Base-by-base conservation (phyloP, 2,888 invertebrate genomes). In the Thecocarcelia acutangulata region DNA sequence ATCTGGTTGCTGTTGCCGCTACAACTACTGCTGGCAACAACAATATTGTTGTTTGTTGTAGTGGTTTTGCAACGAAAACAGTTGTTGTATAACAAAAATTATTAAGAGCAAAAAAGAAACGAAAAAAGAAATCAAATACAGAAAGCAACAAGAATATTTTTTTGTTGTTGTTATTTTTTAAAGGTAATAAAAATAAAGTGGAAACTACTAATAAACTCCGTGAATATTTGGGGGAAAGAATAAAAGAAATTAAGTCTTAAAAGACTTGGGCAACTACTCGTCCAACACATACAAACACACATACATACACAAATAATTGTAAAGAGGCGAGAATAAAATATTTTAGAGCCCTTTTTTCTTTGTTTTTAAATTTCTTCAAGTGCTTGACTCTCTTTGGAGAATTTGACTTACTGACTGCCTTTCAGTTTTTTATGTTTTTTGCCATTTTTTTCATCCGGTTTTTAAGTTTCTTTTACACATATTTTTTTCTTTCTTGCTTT, bases 361-460 rank as follows among this genome's bases (percentile, higher is more conserved):
- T 74, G 46, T 74, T 74, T 12, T 28, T 56, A 46, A 15, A 63
- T 70, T 56, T 68, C 61, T 64, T 78, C 6, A 78, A 79, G 59
- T 68, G 52, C 46, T 52, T 40, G 46, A n/a, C 44, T 56, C 61
- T 69, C 52, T 75, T 54, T 15, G 33, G n/a, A 80, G 56, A 50
- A 52, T 61, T 80, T 80, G 80, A 80, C 80, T 80, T 80, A 80
- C 80, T 80, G 80, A 80, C 80, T 80, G 68, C 63, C 40, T 78
- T 78, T 76, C 61, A 44, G 21, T 69, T 63, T 52, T 58, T 11
- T 21, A 17, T 44, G 3, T 9, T 42, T 44, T 68, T 28, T 19
- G 5, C 37, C 2, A n/a, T n/a, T 13, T 33, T 33, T 33, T 33
- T 33, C 8, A 33, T 33, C 33, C 33, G 33, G 33, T 33, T 33